Percentiles rank a stretch among this genome's conserved stretches.
These are phyloP conservation scores for Lagopus muta DNA, from an alignment of 2,113 vertebrate species.

Conservation along the genomic window DNA sequence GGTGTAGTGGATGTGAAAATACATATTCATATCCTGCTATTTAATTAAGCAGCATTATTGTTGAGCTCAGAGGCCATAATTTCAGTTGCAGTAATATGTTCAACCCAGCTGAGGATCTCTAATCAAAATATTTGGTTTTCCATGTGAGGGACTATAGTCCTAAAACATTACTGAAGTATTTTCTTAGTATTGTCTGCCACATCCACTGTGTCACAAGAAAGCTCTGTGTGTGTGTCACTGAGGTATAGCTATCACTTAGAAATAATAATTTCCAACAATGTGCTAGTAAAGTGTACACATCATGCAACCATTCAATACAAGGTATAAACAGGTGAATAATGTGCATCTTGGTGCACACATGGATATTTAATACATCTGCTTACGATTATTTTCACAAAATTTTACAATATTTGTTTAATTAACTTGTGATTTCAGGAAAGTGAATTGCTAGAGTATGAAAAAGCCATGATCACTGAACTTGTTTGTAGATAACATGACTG, in stretches of 20 bases:
- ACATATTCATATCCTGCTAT: neutral
- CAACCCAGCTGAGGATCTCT: neutral
- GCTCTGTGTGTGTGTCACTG: neutral
- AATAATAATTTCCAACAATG: neutral
- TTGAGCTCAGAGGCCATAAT: neutral
- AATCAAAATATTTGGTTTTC: neutral
- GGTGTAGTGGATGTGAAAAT: neutral
- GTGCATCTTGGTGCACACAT: neutral
- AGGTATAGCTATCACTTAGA: neutral
- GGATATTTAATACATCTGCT: neutral
- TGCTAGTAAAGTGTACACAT: neutral
- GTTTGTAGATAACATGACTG: neutral
- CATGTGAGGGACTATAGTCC: neutral
- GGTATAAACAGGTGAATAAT: neutral
- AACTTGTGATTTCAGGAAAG: neutral
- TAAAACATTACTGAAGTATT: neutral
- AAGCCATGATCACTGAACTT: neutral
- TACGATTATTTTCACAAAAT: neutral
- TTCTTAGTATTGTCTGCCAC: neutral
- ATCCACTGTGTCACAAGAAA: neutral
- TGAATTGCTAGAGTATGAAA: neutral
- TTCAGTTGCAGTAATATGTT: neutral
- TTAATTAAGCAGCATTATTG: neutral
- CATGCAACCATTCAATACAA: neutral
- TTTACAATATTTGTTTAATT: neutral